Conservation (phyloP, 2,888 invertebrate species). For the Troglohyphantes excavatus region DNA sequence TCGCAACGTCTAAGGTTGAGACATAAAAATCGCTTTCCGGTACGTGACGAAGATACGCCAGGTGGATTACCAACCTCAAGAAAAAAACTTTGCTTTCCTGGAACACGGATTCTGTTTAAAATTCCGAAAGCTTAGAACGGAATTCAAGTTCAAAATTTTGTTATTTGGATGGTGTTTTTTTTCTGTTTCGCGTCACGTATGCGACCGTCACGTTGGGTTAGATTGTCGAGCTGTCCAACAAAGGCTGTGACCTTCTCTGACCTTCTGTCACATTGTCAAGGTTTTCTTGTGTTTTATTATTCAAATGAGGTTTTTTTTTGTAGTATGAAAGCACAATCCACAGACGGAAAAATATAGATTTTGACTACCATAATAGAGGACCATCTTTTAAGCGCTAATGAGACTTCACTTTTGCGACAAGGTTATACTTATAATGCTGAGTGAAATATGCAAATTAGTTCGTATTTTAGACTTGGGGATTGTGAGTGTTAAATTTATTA, state of each 20-base stretch:
- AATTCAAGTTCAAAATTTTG: slow-evolving; percentile 67
- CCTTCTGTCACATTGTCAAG: slow-evolving; percentile 71
- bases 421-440: background rate
- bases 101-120: slow-evolving; percentile 30
- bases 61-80: slow-evolving; percentile 12
- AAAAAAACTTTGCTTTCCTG: slow-evolving; percentile 36
- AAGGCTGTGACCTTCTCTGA: slow-evolving; percentile 8
- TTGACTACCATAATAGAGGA: too few relatives aligned
- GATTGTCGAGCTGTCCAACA: slow-evolving; percentile 13
- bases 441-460: background rate
- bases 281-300: slow-evolving; percentile 14
- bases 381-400: slow-evolving; percentile 4
- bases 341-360: background rate
- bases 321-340: background rate
- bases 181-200: slow-evolving; percentile 37
- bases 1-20: slow-evolving; percentile 1
- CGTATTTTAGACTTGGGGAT: background rate
- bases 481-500: background rate
- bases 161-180: slow-evolving; percentile 7
- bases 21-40: slow-evolving; percentile 11
- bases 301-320: background rate
- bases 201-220: slow-evolving; percentile 43
- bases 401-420: slow-evolving; percentile 1
- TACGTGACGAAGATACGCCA: slow-evolving; percentile 33
- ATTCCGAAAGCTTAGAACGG: slow-evolving; percentile 23